Base-by-base conservation (phyloP, 1,140 invertebrate species). In the Brachionus calyciflorus region DNA sequence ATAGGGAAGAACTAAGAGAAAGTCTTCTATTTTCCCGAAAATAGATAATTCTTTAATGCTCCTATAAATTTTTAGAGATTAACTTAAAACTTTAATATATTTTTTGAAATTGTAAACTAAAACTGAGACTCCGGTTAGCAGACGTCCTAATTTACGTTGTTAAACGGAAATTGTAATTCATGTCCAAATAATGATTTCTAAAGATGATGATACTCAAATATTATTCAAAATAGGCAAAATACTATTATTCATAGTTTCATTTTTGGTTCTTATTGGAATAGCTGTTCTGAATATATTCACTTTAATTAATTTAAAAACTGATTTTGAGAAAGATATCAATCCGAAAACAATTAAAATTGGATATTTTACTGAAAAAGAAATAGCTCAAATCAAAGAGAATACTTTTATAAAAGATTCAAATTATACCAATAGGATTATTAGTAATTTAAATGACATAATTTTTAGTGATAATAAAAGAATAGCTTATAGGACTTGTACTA, bases 341-440 rank as follows among this genome's bases (percentile, higher is more conserved):
- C 60, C 60, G 10, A 21, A 4, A 21, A 41, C 33, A 10, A 41
- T 65, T 12, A 44, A 65, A 24, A 65, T 65, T 6, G 60, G 60
- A 3, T 65, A 41, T 44, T 65, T 65, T 21, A 65, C 12, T 44
- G 14, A 41, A 65, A 41, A 19, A 19, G 60, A 65, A 65, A 41
- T 65, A 4, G 33, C 26, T n/a, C 40, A 24, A 44, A 65, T 65
- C n/a, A 17, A 41, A 19, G 9, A 65, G 4, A 24, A 26, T 1
- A 41, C 19, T 24, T 65, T 44, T 44, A 6, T 44, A 6, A 24
- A 65, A 41, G 60, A 65, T 41, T 9, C 33, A 24, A 65, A 19
- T 10, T 65, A 24, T 65, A 24, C 33, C 19, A 17, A 10, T 1
- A 37, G 60, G 3, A 24, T 65, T 65, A 17, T 65, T 21, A 17